Evolutionary conservation across 2,888 invertebrate genomes (phyloP).

Genomic region (Abrostola tripartita): DNA sequence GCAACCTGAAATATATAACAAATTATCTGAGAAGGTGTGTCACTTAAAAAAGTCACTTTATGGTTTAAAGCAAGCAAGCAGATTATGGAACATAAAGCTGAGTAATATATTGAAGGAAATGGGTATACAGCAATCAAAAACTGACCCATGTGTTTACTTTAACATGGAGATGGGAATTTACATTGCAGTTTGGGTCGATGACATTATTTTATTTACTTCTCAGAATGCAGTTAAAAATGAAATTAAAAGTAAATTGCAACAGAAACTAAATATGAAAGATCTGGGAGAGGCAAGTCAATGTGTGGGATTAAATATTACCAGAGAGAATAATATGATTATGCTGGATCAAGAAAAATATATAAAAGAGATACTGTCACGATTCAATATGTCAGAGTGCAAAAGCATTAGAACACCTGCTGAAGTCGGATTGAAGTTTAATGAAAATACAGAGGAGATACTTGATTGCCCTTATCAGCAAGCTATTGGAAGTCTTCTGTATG

Average conservation of each 20-base stretch:
- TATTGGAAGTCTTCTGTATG: slow-evolving; percentile 10
- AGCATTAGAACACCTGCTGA: slow-evolving; percentile 12
- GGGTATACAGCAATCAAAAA: too few species aligned
- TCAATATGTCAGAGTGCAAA: slow-evolving; percentile 23
- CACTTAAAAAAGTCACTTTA: slow-evolving; percentile 44
- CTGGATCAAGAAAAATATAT: slow-evolving; percentile 20
- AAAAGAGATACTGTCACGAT: slow-evolving; percentile 10
- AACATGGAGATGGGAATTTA: slow-evolving; percentile 14
- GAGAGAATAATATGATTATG: neutral
- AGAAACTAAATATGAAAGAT: slow-evolving; percentile 11
- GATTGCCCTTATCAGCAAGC: slow-evolving; percentile 13
- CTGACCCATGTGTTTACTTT: too few species aligned
- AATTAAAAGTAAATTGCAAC: too few species aligned
- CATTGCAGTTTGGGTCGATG: slow-evolving; percentile 44
- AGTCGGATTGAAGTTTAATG: slow-evolving; percentile 12
- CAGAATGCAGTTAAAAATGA: too few species aligned
- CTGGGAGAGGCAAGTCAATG: slow-evolving; percentile 8
- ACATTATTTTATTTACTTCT: slow-evolving; percentile 28
- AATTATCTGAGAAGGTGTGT: slow-evolving; percentile 48
- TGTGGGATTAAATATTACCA: slow-evolving; percentile 10
- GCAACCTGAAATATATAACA: slow-evolving; percentile 39
- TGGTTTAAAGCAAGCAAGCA: slow-evolving; percentile 10
- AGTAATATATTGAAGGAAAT: too few species aligned
- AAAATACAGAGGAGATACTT: neutral
- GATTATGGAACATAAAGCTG: too few species aligned